Base-by-base conservation (phyloP, 2,888 invertebrate genomes). In the Halictus ligatus region DNA sequence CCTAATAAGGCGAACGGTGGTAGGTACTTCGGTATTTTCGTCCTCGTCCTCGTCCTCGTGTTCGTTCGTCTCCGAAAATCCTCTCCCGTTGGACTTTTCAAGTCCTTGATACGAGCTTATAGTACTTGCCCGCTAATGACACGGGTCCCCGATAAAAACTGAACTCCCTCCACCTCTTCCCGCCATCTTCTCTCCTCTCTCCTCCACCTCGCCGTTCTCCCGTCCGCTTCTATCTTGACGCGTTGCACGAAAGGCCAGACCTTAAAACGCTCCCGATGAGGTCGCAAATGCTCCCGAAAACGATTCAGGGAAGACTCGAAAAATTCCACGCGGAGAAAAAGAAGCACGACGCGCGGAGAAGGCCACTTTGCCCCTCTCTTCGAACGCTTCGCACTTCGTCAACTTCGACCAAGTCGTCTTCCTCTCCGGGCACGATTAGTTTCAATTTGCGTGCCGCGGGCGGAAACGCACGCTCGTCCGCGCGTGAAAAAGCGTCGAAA, bases 1-100 rank as follows among this genome's bases (percentile, higher is more conserved):
- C 84, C 88, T 92, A 92, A 92, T 91, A 92, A 91, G 91, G 90
- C 87, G 87, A 89, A 84, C 87, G 88, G 82, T 87, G 88, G 90
- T 90, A 90, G 85, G 85, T 89, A 78, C 89, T 80, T 81, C 67
- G 73, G 58, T 84, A 80, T 79, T 85, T 71, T 85, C 80, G 80
- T 83, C 79, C 73, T 82, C 83, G 76, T 85, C 82, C 50, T 77
- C 81, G 73, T 80, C 80, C 54, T 81, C 78, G 43, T 74, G 80
- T 43, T 80, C 82, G 80, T 48, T 69, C 71, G 69, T 69, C 73
- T 46, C 35, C 67, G 73, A 72, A 43, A 64, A 81, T 80, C 83
- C 29, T 64, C 60, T 25, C 15, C 15, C 21, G 54, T 73, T 75
- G 75, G 80, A 84, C 86, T 87, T 78, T 81, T 75, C 74, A n/a